These are phyloP conservation scores for Nasonovia ribisnigri DNA, from an alignment of 2,888 invertebrate species.

Conservation along the genomic window DNA sequence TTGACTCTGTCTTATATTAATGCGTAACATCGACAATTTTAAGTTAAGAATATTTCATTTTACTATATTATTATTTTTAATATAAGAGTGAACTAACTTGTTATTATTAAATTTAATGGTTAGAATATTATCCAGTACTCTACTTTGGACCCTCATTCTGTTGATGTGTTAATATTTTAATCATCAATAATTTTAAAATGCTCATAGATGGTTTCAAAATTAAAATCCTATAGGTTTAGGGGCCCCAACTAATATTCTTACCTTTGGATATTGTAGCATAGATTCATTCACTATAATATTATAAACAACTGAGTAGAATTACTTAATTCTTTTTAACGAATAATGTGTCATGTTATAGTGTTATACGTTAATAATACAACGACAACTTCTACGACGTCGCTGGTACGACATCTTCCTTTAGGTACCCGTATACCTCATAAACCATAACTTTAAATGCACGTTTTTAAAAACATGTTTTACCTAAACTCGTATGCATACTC, in stretches of 20 bases:
- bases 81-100: neutral
- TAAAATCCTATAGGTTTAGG: neutral
- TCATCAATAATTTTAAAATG: neutral
- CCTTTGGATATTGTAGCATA: neutral
- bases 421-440: too few relatives aligned
- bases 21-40: neutral
- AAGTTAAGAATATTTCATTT: neutral
- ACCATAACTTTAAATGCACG: neutral
- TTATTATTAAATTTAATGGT: neutral
- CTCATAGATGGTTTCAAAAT: neutral
- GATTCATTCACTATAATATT: neutral
- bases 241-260: neutral
- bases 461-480: neutral
- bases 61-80: neutral
- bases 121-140: neutral
- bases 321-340: neutral
- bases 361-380: neutral
- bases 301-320: neutral
- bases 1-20: neutral
- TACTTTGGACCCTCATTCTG: neutral
- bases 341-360: neutral
- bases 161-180: neutral
- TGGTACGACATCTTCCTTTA: neutral
- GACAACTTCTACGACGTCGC: too few relatives aligned
- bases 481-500: neutral